Conservation (phyloP, 2,888 invertebrate genomes). For the Tetheella fluctuosa region DNA sequence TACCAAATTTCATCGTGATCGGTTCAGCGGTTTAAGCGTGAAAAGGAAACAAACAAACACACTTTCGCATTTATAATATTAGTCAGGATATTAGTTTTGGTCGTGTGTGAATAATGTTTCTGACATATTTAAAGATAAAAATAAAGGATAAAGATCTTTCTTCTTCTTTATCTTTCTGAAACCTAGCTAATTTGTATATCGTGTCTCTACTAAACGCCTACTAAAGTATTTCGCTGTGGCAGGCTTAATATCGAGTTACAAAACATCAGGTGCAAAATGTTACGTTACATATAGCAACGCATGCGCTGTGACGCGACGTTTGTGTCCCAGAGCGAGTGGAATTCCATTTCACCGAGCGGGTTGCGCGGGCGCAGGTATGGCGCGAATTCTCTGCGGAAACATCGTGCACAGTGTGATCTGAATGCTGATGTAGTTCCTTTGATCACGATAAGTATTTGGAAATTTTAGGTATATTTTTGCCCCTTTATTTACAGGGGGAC, state of each 20-base stretch:
- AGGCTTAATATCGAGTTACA: neutral
- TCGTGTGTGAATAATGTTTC: too few relatives aligned
- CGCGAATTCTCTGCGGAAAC: conserved; percentile 43
- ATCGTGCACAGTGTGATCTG: conserved; percentile 33
- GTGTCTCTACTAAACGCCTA: neutral
- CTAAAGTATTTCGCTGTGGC: neutral
- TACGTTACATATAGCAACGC: neutral
- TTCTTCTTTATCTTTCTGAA: too few relatives aligned
- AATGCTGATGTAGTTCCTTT: conserved; percentile 33
- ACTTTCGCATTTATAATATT: too few relatives aligned
- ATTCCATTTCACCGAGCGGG: conserved; percentile 8
- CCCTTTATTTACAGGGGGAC: neutral
- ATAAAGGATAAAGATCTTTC: too few relatives aligned
- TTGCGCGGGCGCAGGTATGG: neutral
- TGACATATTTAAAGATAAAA: too few relatives aligned
- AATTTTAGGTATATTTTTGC: neutral
- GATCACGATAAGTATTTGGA: neutral
- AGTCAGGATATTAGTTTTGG: too few relatives aligned
- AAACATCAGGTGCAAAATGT: neutral
- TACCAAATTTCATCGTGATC: too few relatives aligned
- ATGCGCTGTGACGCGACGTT: neutral
- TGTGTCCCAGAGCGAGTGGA: conserved; percentile 5
- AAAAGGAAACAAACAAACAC: too few relatives aligned
- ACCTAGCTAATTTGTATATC: too few relatives aligned
- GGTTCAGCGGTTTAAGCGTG: too few relatives aligned